Evolutionary conservation across 2,888 invertebrate genomes (phyloP).

Genomic region (Tipula helvola): DNA sequence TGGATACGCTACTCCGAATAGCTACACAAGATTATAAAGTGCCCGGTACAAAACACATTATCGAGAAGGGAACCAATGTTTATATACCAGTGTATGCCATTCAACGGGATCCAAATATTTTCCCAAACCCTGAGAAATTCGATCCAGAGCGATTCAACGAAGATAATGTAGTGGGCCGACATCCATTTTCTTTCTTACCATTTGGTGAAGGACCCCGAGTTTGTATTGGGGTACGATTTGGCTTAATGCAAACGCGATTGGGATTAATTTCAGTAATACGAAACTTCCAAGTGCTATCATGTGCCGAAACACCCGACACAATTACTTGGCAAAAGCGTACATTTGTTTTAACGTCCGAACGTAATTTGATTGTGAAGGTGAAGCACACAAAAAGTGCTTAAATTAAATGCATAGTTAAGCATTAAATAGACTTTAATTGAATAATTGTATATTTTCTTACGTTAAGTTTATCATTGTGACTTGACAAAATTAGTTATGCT

Average conservation of each 20-base stretch:
- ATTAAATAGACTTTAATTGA: too few species aligned
- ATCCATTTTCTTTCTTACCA: slow-evolving; percentile 26
- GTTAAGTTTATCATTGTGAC: too few species aligned
- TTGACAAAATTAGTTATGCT: too few species aligned
- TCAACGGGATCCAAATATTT: slow-evolving; percentile 46
- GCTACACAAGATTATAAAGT: slow-evolving; percentile 37
- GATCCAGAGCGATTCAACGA: slow-evolving; percentile 46
- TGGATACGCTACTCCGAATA: slow-evolving; percentile 35
- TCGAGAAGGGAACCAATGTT: slow-evolving; percentile 40
- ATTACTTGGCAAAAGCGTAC: not conserved
- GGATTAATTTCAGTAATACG: slow-evolving; percentile 4
- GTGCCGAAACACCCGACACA: not conserved
- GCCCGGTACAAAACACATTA: slow-evolving; percentile 34
- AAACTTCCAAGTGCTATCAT: not conserved
- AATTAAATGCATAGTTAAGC: too few species aligned
- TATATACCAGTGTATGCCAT: slow-evolving; percentile 44
- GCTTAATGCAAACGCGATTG: slow-evolving; percentile 23
- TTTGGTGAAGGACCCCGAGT: slow-evolving; percentile 24
- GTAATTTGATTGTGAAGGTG: not conserved
- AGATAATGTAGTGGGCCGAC: slow-evolving; percentile 37
- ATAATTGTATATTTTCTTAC: too few species aligned
- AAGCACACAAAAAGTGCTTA: not conserved
- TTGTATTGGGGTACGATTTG: slow-evolving; percentile 34
- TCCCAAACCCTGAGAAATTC: slow-evolving; percentile 47
- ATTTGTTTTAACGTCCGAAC: not conserved